Evolutionary conservation across 2,113 vertebrate species (phyloP), one percentile per base, ranked within the genome.

Genomic region (Propithecus coquereli): DNA sequence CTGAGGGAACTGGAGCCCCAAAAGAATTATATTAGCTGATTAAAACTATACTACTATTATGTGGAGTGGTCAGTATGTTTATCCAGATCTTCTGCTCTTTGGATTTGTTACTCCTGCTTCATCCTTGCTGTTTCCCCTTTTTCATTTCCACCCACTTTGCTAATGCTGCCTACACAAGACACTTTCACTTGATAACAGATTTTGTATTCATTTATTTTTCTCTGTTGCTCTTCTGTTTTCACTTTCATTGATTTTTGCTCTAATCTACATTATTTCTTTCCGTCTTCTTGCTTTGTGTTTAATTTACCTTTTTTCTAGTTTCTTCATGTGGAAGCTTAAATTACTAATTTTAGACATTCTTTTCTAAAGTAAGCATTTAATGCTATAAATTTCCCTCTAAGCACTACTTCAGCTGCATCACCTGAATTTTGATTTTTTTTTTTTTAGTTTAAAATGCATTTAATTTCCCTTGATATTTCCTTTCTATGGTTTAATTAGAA

Each of bases 121-220:
- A 47, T 86, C 18, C 30, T 54, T 88, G 18, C 16, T 59, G 0
- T 73, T 52, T 80, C 2, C 18, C 20, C 22, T 54, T 82, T 73
- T 82, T 11, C 54, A 43, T 97, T 97, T 32, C 80, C 5, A 2
- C 14, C n/a, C 1, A 65, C 7, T 25, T 76, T 70, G 23, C 32
- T 74, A 52, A 52, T 52, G 14, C 52, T 17, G 52, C 52, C 16
- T 52, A 52, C 52, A 52, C 52, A 52, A 52, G 52, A 52, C 16
- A 52, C 14, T 52, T 52, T 25, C 20, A 79, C 40, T 27, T 86
- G 8, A 71, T 37, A 87, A 74, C 20, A 65, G 57, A 52, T 81
- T 86, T 61, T n/a, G 12, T 11, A 54, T 92, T 96, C 25, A 61
- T 30, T 47, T 40, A 66, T 76, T 93, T 83, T 94, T 79, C 54